Conservation (phyloP, 2,113 vertebrate genomes). For the Anguilla japonica region DNA sequence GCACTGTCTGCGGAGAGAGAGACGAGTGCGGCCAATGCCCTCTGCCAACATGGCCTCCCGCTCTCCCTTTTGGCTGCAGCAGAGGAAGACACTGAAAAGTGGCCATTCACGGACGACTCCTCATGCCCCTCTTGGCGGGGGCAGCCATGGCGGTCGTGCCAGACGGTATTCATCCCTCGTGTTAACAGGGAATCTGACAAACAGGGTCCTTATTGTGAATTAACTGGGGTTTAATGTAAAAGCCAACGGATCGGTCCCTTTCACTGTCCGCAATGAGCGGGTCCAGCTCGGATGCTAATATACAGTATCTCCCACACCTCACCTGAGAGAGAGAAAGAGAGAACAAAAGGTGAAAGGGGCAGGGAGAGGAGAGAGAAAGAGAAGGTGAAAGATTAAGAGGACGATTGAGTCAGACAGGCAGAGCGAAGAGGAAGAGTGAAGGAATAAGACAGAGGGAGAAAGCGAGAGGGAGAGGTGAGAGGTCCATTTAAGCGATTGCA, state of each 20-base stretch:
- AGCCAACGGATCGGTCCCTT: constrained; percentile 40
- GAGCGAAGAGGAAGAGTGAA: background rate
- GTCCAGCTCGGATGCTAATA: background rate
- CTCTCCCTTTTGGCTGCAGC: constrained; percentile 31
- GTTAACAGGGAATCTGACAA: constrained; percentile 46
- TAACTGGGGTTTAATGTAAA: constrained; percentile 42
- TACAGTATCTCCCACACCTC: constrained; percentile 2
- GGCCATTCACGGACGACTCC: constrained; percentile 57
- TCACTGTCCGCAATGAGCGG: constrained; percentile 15
- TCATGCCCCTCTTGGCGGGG: constrained; percentile 12
- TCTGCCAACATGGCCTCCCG: constrained; percentile 19
- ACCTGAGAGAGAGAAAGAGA: background rate
- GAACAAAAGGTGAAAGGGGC: background rate
- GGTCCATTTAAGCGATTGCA: background rate
- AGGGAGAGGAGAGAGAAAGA: background rate
- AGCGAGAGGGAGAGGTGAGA: background rate
- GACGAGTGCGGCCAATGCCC: background rate
- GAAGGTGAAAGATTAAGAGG: background rate
- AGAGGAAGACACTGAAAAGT: constrained; percentile 17
- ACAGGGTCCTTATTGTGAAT: constrained; percentile 49
- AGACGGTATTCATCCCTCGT: constrained; percentile 48
- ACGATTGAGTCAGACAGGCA: background rate
- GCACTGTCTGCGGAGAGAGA: background rate
- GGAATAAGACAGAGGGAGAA: too few species aligned
- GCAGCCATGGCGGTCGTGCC: constrained; percentile 50